Evolutionary conservation across 2,797 vertebrate genomes (phyloP), one percentile per base, ranked within the genome.

Genomic region (Parambassis ranga): DNA sequence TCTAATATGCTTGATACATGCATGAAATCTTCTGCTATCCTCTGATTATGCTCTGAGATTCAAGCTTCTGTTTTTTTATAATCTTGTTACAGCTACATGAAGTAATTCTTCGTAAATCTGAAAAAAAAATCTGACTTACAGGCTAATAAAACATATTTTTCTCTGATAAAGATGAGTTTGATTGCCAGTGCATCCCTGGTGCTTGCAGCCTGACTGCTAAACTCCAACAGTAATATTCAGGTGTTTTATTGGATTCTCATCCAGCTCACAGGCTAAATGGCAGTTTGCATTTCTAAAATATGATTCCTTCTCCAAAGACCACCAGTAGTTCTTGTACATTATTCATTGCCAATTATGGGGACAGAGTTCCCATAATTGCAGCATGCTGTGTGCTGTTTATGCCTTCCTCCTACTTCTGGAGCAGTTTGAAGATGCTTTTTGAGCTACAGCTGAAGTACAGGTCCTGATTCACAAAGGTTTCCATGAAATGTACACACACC

Each of bases 341-440:
- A 75, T 75, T 72, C 30, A 75, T 55, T 22, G 15, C 30, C 48
- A 80, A 56, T 62, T 70, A 76, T 24, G 15, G 27, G 44, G 52
- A 57, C 37, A 51, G 14, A 37, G 52, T 48, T 31, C 23, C 32
- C 24, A 23, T 65, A 58, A 69, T 65, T 67, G 42, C 6, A 6
- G 18, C 62, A 46, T 6, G 11, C 39, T 51, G 39, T 28, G 51
- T 20, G 18, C 16, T 56, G 30, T 56, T 64, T 39, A 26, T 28
- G 8, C 35, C 22, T 33, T 26, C 7, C 6, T 57, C 36, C n/a
- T n/a, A 27, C 32, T 67, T 75, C 52, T 53, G 28, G n/a, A 32
- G 37, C 32, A 22, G 2, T 71, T 66, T 37, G 3, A 62, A 62
- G 27, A 22, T 28, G 46, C 31, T 55, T 55, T 65, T 43, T 11